These are phyloP conservation scores for Heterodera schachtii DNA, from an alignment of 1,140 invertebrate species.

Conservation along the genomic window DNA sequence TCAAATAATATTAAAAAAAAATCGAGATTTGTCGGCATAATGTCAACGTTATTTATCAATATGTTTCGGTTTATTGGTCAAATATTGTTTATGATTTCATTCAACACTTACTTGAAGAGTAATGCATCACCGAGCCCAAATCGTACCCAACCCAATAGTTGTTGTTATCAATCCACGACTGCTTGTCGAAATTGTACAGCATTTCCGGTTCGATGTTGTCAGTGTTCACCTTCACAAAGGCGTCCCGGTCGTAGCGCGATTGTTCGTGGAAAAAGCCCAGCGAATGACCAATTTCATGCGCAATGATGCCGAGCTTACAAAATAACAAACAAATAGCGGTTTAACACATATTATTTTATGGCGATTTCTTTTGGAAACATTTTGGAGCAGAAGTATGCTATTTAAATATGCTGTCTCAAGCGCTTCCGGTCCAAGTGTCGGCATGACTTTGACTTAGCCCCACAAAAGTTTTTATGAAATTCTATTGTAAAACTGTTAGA, in stretches of 20 bases:
- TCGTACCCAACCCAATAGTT: conserved; percentile 22
- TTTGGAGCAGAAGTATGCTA: too few species aligned
- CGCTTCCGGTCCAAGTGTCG: too few species aligned
- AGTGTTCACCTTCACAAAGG: conserved; percentile 16
- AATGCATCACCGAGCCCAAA: conserved; percentile 37
- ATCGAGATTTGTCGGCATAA: too few species aligned
- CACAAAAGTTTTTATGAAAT: too few species aligned
- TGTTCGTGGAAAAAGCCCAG: conserved; percentile 33
- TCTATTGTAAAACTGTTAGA: too few species aligned
- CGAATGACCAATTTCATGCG: conserved; percentile 35
- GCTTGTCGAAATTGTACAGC: conserved; percentile 34
- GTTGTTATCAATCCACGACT: neutral
- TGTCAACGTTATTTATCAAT: neutral
- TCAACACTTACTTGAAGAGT: conserved; percentile 14
- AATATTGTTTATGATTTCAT: neutral
- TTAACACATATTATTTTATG: neutral
- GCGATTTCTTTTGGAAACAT: too few species aligned
- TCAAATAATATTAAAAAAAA: too few species aligned
- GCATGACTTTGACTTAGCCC: neutral
- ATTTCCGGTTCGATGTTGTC: neutral
- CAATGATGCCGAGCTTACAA: conserved; percentile 24
- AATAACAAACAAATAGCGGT: conserved; percentile 2
- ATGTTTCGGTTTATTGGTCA: neutral
- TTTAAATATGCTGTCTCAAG: too few species aligned
- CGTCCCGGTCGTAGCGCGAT: conserved; percentile 22